Conservation (phyloP, 2,113 vertebrate species). For the Oxyruncus cristatus region DNA sequence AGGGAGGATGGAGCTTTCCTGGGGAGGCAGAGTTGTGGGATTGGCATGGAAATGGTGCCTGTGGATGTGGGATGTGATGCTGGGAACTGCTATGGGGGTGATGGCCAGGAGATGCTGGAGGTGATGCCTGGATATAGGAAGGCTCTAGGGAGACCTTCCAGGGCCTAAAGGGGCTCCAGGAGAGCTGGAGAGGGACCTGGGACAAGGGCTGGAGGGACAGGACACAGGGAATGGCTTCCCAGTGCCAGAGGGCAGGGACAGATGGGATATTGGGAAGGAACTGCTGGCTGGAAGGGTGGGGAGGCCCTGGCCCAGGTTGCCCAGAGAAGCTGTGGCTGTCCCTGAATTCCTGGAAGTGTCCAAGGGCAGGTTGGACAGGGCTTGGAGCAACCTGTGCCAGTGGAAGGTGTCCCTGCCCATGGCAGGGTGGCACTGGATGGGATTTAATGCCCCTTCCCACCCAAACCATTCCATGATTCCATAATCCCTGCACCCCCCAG, state of each 20-base stretch:
- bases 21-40: background rate
- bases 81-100: background rate
- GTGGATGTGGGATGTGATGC: background rate
- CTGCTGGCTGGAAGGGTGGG: background rate
- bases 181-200: background rate
- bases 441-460: background rate
- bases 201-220: background rate
- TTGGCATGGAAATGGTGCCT: fast-evolving
- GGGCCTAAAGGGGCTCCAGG: background rate
- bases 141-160: fast-evolving
- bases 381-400: background rate
- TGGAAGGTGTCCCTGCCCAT: background rate
- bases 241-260: background rate
- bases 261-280: background rate
- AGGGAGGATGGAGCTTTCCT: background rate
- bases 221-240: background rate
- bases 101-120: background rate
- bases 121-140: background rate
- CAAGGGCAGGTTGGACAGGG: background rate
- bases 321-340: background rate
- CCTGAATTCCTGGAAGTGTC: background rate
- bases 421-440: background rate
- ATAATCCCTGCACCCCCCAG: background rate
- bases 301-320: background rate
- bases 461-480: background rate